Evolutionary conservation across 2,113 vertebrate species (phyloP), one percentile per base, ranked within the genome.

Genomic region (Notarius quadriscutis): DNA sequence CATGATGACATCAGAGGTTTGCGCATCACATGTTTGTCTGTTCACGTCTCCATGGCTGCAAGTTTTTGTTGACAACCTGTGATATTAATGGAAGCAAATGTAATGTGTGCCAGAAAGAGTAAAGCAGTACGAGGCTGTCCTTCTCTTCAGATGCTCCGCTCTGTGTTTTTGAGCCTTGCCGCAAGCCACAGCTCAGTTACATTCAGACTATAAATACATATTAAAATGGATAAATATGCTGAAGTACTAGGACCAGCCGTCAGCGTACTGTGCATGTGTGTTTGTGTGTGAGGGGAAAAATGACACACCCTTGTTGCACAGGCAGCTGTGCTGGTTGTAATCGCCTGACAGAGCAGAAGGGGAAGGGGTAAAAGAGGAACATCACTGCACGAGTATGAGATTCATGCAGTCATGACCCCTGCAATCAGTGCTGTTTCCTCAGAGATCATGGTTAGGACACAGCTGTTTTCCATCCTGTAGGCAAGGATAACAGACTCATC

Each of bases 151-250:
- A 84, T 83, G 53, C 67, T n/a, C 81, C 65, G 27, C 81, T 82
- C 60, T 88, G 60, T 87, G 87, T 84, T 88, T 90, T 80, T 58
- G 50, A 58, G 5, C 62, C 48, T 51, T 17, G 17, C 89, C 87
- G 71, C 87, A 90, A 88, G 67, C 87, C 87, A 84, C 89, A 88
- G 89, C 51, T 87, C 78, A 81, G 51, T 78, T 63, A 63, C 55
- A 72, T 82, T 87, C 74, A 78, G 84, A 77, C 87, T 90, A 88
- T 85, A 88, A 88, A 84, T 90, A 88, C 53, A 51, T 75, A 83
- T 87, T 62, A 83, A 90, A 87, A 83, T 62, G 75, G 65, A 86
- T 77, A 85, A 90, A 90, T 81, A 88, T 85, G 74, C 85, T 65
- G 34, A 69, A 87, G 51, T 27, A 8, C 63, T 22, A 57, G 41